Evolutionary conservation across 2,888 invertebrate species (phyloP), one percentile per base, ranked within the genome.

Genomic region (Polyommatus iphigenia): DNA sequence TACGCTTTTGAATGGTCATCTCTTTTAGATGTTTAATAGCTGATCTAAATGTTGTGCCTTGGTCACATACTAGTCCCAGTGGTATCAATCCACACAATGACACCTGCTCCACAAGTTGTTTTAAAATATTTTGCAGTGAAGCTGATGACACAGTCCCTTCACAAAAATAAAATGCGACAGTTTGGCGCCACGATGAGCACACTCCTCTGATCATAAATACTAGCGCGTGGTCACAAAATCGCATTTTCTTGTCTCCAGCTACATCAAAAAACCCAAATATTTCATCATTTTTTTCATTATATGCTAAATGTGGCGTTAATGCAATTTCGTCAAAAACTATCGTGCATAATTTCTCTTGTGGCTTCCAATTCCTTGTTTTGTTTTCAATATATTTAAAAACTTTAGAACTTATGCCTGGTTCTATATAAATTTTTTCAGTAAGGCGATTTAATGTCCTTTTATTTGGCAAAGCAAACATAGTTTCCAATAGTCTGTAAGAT

Each of bases 131-230:
- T 79, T 77, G 41, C 0, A 83, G 24, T 50, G 32, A 72, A 72
- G 80, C 75, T 62, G 82, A 80, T 10, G 83, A 73, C 15, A 79
- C 78, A 20, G 82, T 81, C 0, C 83, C 83, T 78, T 82, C 82
- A 80, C 82, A 84, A 59, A 83, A 83, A 76, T 83, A 83, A 78
- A 78, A 83, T 36, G 76, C 76, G 5, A 76, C n/a, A 59, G 54
- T 59, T 29, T 76, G 59, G 15, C 7, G 80, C 80, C 13, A 84
- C 8, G 36, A 57, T 32, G 79, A 78, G 41, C 81, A 81, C n/a
- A 81, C 71, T 8, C 84, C 83, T 76, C 78, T 79, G 0, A 83
- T 3, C 82, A 83, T 82, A 13, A 83, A 82, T 0, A 83, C 83
- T 7, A 83, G 76, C 8, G 82, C 81, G 79, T 84, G 83, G 72